Base-by-base conservation (phyloP, 2,113 vertebrate species). In the Upupa epops region DNA sequence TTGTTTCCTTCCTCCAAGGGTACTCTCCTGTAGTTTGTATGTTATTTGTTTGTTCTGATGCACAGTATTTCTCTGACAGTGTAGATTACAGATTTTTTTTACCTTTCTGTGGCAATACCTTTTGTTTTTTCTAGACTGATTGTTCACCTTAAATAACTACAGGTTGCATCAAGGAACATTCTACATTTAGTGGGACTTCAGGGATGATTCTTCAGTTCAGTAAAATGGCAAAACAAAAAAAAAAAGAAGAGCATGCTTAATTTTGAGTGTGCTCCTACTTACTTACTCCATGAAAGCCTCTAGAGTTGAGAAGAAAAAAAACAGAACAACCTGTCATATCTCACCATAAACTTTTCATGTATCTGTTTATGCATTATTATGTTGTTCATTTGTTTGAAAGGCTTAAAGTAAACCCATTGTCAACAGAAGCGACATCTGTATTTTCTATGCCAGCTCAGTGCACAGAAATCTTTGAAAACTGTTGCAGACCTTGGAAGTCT, bases 11-110 rank as follows among this genome's bases (percentile, higher is more conserved):
- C 52, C 56, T 89, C 32, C 69, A 8, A 76, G 48, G 49, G 31
- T 89, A 6, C 89, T 96, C 95, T 69, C 34, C 70, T 59, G 54
- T 86, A 81, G 42, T 72, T 90, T 52, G 2, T 13, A 6, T 92
- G 78, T 46, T 70, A 34, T 56, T 87, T 95, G 26, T 65, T 83
- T 91, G 82, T 81, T 89, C 75, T 91, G 59, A 73, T 86, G 59
- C 36, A 28, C 13, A 31, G 21, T 72, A 49, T 92, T 95, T 76
- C 24, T 78, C 65, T 12, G 40, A 64, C 8, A 31, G 34, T 65
- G 63, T 29, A 64, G 12, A 26, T 75, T 32, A 37, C 28, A 92
- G 60, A 63, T 37, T 87, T 95, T 84, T 6, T 72, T 9, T 48
- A 56, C 3, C 56, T 93, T 86, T 49, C 21, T 24, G 0, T 75